Percentiles rank a stretch among this genome's conserved stretches.
phyloP scores from a whole-genome alignment of 1,140 invertebrate genomes.

The Lepeophtheirus salmonis region DNA sequence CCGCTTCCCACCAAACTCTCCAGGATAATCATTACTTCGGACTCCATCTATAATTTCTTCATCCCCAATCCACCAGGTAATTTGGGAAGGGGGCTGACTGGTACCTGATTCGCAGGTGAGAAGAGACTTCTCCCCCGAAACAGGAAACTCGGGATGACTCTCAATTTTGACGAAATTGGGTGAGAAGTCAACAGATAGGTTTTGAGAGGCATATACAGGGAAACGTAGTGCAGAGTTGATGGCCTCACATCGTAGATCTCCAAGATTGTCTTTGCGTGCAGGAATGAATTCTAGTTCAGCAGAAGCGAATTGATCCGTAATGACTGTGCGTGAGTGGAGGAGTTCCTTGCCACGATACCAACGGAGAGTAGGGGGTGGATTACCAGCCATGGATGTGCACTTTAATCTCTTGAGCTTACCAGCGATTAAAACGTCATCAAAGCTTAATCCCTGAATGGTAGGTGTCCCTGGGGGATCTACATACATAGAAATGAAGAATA shows the following conservation, averaged over 20 bases:
- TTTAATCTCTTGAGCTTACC: slow-evolving; percentile 65
- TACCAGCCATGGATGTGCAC: slow-evolving; percentile 78
- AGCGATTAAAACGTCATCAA: slow-evolving; percentile 36
- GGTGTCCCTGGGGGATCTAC: slow-evolving; percentile 11
- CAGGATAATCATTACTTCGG: background rate
- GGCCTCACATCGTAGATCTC: slow-evolving; percentile 74
- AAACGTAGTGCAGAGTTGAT: slow-evolving; percentile 57
- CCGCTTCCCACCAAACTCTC: background rate
- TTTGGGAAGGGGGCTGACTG: slow-evolving; percentile 72
- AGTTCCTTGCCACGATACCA: slow-evolving; percentile 41
- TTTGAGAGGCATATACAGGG: slow-evolving; percentile 1
- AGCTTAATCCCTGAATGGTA: background rate
- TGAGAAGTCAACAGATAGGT: slow-evolving; percentile 11
- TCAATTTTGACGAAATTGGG: slow-evolving; percentile 13
- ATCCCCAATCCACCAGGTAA: slow-evolving; percentile 40
- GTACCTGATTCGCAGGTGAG: slow-evolving; percentile 67
- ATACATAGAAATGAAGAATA: too few species aligned
- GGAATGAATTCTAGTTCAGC: slow-evolving; percentile 63
- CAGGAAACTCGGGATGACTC: slow-evolving; percentile 44
- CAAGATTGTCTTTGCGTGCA: slow-evolving; percentile 75
- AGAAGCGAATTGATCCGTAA: slow-evolving; percentile 35
- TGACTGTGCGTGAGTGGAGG: slow-evolving; percentile 16
- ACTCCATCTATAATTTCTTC: slow-evolving; percentile 4
- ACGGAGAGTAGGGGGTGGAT: slow-evolving; percentile 68
- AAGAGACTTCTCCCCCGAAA: slow-evolving; percentile 59